phyloP scores from a whole-genome alignment of 2,113 vertebrate genomes.

The Phoxinus phoxinus region DNA sequence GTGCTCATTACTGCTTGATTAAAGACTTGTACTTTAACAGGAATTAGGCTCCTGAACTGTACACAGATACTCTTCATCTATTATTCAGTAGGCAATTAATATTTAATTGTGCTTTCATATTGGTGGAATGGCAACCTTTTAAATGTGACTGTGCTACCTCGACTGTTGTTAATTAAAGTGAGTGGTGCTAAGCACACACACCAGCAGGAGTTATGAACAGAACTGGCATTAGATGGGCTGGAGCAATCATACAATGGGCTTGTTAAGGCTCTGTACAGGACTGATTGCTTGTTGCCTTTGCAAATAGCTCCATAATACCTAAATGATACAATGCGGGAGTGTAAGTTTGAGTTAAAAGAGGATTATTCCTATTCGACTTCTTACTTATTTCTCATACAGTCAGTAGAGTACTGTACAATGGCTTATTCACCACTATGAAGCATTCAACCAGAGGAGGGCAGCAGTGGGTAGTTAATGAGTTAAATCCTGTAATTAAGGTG shows the following conservation, averaged over 20 bases:
- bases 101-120: slow-evolving; percentile 63
- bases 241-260: slow-evolving; percentile 23
- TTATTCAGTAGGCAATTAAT: slow-evolving; percentile 60
- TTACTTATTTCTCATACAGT: neutral
- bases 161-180: slow-evolving; percentile 57
- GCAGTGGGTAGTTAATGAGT: slow-evolving; percentile 65
- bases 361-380: neutral
- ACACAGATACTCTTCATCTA: slow-evolving; percentile 60
- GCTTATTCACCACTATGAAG: slow-evolving; percentile 17
- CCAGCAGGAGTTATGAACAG: slow-evolving; percentile 46
- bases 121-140: slow-evolving; percentile 57
- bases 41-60: slow-evolving; percentile 59
- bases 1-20: slow-evolving; percentile 56
- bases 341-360: slow-evolving; percentile 10
- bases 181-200: slow-evolving; percentile 39
- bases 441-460: slow-evolving; percentile 73
- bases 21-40: slow-evolving; percentile 60
- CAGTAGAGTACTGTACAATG: neutral
- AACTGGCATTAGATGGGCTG: slow-evolving; percentile 3
- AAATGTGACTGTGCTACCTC: slow-evolving; percentile 51
- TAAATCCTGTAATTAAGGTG: slow-evolving; percentile 47
- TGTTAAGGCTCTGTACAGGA: slow-evolving; percentile 1
- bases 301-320: slow-evolving; percentile 20
- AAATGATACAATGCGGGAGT: neutral
- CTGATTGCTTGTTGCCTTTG: slow-evolving; percentile 1